phyloP scores from a whole-genome alignment of 2,888 invertebrate species.

The Alloplasta piceator region DNA sequence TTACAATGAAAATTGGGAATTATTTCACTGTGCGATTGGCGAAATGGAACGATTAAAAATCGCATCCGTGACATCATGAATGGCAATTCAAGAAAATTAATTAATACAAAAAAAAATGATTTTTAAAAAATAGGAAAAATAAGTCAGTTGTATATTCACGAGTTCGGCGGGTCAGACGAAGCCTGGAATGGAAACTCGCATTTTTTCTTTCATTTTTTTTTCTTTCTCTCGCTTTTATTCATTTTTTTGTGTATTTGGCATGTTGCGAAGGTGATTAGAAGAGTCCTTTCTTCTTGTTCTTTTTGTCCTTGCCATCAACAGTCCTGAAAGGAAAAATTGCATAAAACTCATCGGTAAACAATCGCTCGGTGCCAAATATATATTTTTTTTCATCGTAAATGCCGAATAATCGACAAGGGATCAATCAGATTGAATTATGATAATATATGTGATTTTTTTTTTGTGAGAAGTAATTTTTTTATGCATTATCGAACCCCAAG shows the following conservation, averaged over 20 bases:
- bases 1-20: slow-evolving; percentile 61
- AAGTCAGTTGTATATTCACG: slow-evolving; percentile 45
- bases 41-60: slow-evolving; percentile 23
- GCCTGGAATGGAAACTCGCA: slow-evolving; percentile 53
- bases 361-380: neutral
- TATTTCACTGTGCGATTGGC: slow-evolving; percentile 55
- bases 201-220: neutral
- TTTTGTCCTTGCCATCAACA: slow-evolving; percentile 94
- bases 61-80: too few relatives aligned
- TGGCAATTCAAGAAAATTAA: too few relatives aligned
- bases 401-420: slow-evolving; percentile 8
- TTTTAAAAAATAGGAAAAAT: slow-evolving; percentile 16
- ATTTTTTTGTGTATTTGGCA: slow-evolving; percentile 63
- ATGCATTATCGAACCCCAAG: slow-evolving; percentile 23
- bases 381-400: slow-evolving; percentile 1
- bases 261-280: slow-evolving; percentile 86
- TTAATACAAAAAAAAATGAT: slow-evolving; percentile 31
- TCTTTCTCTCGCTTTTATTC: slow-evolving; percentile 24
- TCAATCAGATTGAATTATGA: slow-evolving; percentile 1
- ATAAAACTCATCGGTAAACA: slow-evolving; percentile 60
- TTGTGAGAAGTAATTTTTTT: neutral
- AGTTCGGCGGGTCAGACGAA: slow-evolving; percentile 46
- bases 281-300: slow-evolving; percentile 95
- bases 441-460: neutral
- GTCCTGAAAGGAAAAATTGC: slow-evolving; percentile 86